phyloP scores from a whole-genome alignment of 2,888 invertebrate species.

The Volucella inflata region DNA sequence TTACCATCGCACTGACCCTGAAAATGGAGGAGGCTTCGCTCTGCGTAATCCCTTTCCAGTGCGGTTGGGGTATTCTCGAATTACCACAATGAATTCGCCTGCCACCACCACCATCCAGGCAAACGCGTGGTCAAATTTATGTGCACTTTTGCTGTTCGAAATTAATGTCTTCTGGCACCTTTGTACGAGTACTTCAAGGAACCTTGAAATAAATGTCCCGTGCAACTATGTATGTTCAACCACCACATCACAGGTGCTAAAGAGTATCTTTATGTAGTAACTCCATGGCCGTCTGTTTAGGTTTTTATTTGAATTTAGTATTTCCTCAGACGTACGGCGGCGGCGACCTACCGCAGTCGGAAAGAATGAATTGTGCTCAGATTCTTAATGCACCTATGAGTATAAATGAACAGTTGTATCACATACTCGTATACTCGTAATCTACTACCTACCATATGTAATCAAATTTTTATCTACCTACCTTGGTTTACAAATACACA shows the following conservation, averaged over 20 bases:
- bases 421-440: conserved; percentile 10
- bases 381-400: no score
- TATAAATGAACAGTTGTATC: conserved; percentile 12
- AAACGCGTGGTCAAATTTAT: conserved; percentile 13
- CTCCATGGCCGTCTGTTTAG: conserved; percentile 24
- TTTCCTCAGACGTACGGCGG: background rate
- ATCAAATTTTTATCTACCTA: conserved; percentile 60
- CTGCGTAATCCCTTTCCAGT: conserved; percentile 3
- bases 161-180: background rate
- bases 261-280: conserved; percentile 10
- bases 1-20: conserved; percentile 4
- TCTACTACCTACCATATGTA: conserved; percentile 69
- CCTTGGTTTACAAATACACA: conserved; percentile 22
- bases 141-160: background rate
- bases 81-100: background rate
- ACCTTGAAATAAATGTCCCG: background rate
- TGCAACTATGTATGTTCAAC: conserved; percentile 10
- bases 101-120: background rate
- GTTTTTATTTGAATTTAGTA: conserved; percentile 54
- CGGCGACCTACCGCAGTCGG: conserved; percentile 62
- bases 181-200: conserved; percentile 13
- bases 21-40: conserved; percentile 10
- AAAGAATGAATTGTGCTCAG: background rate
- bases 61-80: conserved; percentile 8
- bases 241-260: conserved; percentile 17